Conservation (phyloP, 2,113 vertebrate species). For the Galbula dea region DNA sequence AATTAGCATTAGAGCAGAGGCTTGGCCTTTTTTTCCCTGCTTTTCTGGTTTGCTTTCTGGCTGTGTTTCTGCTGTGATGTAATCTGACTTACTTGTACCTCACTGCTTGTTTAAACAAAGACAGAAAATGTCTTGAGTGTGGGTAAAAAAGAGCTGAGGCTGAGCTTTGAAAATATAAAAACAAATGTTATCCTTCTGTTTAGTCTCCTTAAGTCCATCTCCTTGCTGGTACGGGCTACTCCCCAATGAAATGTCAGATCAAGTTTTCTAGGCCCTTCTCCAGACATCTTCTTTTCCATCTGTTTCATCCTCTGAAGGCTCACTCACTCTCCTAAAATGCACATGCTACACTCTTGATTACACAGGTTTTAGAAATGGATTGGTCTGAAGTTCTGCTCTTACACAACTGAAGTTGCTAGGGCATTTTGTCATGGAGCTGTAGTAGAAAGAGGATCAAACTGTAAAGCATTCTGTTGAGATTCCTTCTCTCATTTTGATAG, state of each 20-base stretch:
- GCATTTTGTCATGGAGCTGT: not conserved
- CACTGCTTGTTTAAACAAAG: not conserved
- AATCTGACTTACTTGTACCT: not conserved
- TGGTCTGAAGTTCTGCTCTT: not conserved
- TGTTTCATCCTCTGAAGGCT: not conserved
- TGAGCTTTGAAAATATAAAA: not conserved
- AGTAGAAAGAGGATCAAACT: not conserved
- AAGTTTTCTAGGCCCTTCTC: not conserved
- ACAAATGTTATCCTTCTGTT: not conserved
- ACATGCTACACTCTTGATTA: not conserved
- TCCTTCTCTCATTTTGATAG: not conserved
- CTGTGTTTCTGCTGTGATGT: not conserved
- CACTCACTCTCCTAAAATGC: not conserved
- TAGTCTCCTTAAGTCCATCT: not conserved
- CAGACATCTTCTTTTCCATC: not conserved
- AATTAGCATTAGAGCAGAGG: conserved; percentile 81
- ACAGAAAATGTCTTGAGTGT: not conserved
- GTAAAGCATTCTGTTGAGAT: not conserved
- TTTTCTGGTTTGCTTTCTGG: conserved; percentile 22
- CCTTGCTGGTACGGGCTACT: not conserved
- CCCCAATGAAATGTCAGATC: not conserved
- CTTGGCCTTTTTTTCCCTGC: conserved; percentile 64
- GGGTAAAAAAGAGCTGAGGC: not conserved
- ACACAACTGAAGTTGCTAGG: not conserved
- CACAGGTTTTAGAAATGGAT: not conserved